Base-by-base conservation (phyloP, 2,113 vertebrate species). In the Axis porcinus region DNA sequence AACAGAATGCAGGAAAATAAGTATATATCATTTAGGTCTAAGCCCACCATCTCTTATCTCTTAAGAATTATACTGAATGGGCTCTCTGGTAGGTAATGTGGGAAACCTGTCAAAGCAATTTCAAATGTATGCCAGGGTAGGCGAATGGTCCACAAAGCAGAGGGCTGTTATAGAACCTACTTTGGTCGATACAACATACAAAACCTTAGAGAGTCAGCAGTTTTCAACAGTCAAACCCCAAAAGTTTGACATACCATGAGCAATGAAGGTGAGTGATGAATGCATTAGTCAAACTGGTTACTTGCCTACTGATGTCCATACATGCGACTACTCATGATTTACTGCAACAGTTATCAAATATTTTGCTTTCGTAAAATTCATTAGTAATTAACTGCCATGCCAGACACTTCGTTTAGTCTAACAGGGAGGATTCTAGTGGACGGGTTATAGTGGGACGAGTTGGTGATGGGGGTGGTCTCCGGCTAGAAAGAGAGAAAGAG, bases 391-490 rank as follows among this genome's bases (percentile, higher is more conserved):
- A 89, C 82, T 95, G 98, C 95, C 98, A 99, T 97, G 98, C 98
- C 98, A 98, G 98, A 98, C 91, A 97, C 97, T 98, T 97, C 98
- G 1, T 97, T 99, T 99, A 99, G 98, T 99, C 98, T 99, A 99
- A 99, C 93, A 99, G 97, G 96, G 99, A 99, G 82, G 99, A 99
- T 82, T 99, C 99, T 98, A 99, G 98, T 6, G 98, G 98, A 91
- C 99, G 99, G 97, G 99, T 99, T 98, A 99, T 98, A 98, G 99
- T 98, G 98, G 99, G 98, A 83, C 98, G 99, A 98, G 99, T 99
- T 98, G 99, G 99, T 98, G 99, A 99, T 97, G 99, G 99, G 98
- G 98, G 99, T 97, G 99, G 99, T 98, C 99, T 99, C 98, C 98
- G 98, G 98, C 99, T 99, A 98, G 97, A 99, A 98, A 98, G 97